Evolutionary conservation across 1,140 invertebrate species (phyloP).

Genomic region (Hydropsyche tenuis): DNA sequence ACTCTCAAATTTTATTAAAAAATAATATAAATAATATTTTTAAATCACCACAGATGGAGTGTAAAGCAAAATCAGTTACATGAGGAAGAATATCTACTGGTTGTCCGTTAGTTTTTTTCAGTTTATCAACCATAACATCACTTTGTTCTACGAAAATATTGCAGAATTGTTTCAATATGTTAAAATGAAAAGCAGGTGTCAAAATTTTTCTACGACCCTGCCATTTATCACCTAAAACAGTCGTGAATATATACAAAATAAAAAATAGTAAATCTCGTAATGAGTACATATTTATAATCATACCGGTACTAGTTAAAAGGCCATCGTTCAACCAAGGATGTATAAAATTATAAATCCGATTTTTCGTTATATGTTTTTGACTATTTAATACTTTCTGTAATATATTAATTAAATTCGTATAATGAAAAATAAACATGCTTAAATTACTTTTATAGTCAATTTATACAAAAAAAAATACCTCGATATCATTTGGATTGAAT

Average conservation of each 20-base stretch:
- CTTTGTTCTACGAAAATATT: constrained; percentile 55
- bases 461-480: constrained; percentile 31
- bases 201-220: constrained; percentile 77
- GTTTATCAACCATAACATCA: constrained; percentile 48
- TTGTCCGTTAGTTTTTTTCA: constrained; percentile 48
- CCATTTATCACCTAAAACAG: constrained; percentile 71
- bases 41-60: constrained; percentile 54
- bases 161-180: constrained; percentile 81
- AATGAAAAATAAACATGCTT: constrained; percentile 13
- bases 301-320: constrained; percentile 33
- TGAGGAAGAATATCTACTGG: constrained; percentile 50
- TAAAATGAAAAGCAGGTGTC: constrained; percentile 90
- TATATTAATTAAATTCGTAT: not conserved
- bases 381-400: constrained; percentile 23
- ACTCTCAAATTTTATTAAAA: not conserved
- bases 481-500: constrained; percentile 45
- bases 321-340: constrained; percentile 29
- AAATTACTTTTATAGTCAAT: not conserved
- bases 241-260: too few species aligned
- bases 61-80: constrained; percentile 52
- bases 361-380: constrained; percentile 44
- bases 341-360: constrained; percentile 20
- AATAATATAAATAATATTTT: not conserved
- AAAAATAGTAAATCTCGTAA: too few species aligned
- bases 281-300: not conserved